These are phyloP conservation scores for Notarius quadriscutis DNA, from an alignment of 2,113 vertebrate species.

Conservation along the genomic window DNA sequence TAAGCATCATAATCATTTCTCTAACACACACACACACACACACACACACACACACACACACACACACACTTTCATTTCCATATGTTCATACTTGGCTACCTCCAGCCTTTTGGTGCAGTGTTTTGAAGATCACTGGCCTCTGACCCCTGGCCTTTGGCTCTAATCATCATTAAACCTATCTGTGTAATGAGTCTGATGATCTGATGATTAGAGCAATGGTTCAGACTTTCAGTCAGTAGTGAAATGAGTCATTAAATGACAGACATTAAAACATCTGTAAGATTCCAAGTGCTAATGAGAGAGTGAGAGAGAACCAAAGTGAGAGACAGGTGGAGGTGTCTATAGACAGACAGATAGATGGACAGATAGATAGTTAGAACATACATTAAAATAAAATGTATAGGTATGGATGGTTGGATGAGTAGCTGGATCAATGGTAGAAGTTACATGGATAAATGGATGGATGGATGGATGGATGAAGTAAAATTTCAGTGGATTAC, in stretches of 20 bases:
- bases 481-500: no score
- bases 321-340: neutral
- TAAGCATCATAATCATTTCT: neutral
- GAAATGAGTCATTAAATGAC: neutral
- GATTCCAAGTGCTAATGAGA: neutral
- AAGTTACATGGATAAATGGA: no score
- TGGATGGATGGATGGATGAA: neutral
- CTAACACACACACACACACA: neutral
- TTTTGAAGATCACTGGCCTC: conserved; percentile 4
- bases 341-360: neutral
- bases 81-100: neutral
- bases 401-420: no score
- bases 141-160: neutral
- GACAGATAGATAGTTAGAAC: neutral
- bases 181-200: conserved; percentile 14
- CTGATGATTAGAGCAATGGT: neutral
- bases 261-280: neutral
- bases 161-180: neutral
- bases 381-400: neutral
- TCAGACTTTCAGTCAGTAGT: neutral
- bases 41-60: neutral
- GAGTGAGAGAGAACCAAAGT: neutral
- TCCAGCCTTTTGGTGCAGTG: neutral
- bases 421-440: no score
- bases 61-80: neutral